A percentile compares a stretch with the other conserved stretches of the same genome.
Evolutionary conservation across 1,140 invertebrate species (phyloP).

Genomic region (Augochlora pura): DNA sequence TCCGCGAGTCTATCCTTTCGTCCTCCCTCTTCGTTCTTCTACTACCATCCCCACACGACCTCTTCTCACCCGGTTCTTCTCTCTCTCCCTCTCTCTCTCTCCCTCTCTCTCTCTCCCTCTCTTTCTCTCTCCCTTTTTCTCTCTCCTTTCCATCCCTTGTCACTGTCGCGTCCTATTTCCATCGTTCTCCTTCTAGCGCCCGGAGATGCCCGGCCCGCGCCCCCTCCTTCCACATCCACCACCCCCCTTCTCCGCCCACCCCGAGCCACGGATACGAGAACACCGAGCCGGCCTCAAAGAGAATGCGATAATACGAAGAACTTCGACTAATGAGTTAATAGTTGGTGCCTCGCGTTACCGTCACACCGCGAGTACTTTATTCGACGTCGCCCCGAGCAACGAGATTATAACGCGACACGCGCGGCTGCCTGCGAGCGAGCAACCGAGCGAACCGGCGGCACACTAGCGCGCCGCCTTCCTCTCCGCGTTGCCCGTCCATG

Average conservation of each 20-base stretch:
- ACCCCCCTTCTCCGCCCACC: conserved; percentile 39
- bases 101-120: conserved; percentile 38
- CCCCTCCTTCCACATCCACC: not conserved
- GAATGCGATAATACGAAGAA: conserved; percentile 79
- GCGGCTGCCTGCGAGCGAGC: not conserved
- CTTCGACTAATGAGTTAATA: conserved; percentile 79
- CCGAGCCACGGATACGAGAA: conserved; percentile 58
- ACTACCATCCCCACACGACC: too few relatives aligned
- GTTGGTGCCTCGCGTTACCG: conserved; percentile 69
- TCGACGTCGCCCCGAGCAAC: conserved; percentile 65
- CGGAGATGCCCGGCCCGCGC: conserved; percentile 47
- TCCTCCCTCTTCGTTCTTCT: conserved; percentile 7
- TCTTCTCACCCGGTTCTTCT: too few relatives aligned
- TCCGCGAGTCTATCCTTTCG: conserved; percentile 5
- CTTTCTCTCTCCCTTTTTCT: not conserved
- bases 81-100: conserved; percentile 11
- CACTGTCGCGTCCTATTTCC: conserved; percentile 58
- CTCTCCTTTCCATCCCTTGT: conserved; percentile 42
- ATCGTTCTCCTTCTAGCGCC: conserved; percentile 61
- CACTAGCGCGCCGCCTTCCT: too few relatives aligned
- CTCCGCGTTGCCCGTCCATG: too few relatives aligned
- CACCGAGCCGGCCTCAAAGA: conserved; percentile 75
- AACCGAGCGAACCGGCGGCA: too few relatives aligned
- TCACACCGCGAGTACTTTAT: conserved; percentile 63
- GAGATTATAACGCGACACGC: conserved; percentile 60